These are phyloP conservation scores for Epizoanthus rinbou DNA, from an alignment of 92 coral and sea anemone species.

Conservation along the genomic window DNA sequence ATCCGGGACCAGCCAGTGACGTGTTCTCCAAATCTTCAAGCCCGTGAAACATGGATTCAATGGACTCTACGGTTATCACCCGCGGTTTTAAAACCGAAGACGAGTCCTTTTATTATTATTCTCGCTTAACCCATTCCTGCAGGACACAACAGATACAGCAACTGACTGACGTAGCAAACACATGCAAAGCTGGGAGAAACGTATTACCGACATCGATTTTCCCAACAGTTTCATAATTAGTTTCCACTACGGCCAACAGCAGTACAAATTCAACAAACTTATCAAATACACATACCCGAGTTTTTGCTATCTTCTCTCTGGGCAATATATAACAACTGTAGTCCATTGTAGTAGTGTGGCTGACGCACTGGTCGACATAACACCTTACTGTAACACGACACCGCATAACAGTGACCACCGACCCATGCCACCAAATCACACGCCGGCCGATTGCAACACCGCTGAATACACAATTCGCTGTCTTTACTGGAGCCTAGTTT, in stretches of 20 bases:
- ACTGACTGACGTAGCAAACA: no score
- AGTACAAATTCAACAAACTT: background rate
- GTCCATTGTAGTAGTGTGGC: conserved; percentile 45
- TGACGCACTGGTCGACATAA: conserved; percentile 56
- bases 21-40: no score
- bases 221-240: background rate
- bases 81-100: no score
- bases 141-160: no score
- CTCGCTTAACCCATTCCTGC: no score
- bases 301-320: conserved; percentile 44
- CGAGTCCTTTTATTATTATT: no score
- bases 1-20: no score
- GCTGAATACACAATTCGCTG: conserved; percentile 66
- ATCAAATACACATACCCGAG: conserved; percentile 17
- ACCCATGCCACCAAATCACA: conserved; percentile 65
- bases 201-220: no score
- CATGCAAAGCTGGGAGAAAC: no score
- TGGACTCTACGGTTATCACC: no score
- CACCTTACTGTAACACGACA: conserved; percentile 50
- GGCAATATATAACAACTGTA: conserved; percentile 55
- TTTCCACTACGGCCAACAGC: background rate
- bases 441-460: conserved; percentile 66
- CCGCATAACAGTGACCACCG: conserved; percentile 63
- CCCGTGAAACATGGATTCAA: no score
- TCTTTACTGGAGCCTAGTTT: conserved; percentile 57